These are phyloP conservation scores for Paracanthobrama guichenoti DNA, from an alignment of 2,113 vertebrate genomes.

Conservation along the genomic window DNA sequence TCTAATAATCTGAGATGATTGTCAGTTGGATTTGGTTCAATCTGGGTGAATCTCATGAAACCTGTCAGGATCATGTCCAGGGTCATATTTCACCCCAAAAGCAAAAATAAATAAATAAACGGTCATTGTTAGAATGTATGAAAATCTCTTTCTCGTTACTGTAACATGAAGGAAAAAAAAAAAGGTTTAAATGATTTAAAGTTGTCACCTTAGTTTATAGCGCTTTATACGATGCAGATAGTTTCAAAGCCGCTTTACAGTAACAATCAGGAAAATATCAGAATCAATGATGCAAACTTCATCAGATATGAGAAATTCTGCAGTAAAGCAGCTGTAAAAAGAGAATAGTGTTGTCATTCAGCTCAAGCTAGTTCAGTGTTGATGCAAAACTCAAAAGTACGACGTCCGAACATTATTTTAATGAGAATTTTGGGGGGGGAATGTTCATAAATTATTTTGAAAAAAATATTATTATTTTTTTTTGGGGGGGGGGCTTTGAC, in stretches of 20 bases:
- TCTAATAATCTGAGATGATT: conserved; percentile 24
- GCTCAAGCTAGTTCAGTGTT: too few species aligned
- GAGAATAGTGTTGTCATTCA: too few species aligned
- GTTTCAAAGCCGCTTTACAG: too few species aligned
- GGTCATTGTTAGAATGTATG: neutral
- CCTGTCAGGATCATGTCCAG: neutral
- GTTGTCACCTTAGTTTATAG: too few species aligned
- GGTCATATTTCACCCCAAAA: neutral
- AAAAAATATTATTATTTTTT: neutral
- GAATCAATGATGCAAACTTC: too few species aligned
- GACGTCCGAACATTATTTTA: neutral
- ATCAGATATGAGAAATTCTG: too few species aligned
- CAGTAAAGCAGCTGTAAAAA: too few species aligned
- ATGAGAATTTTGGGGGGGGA: neutral
- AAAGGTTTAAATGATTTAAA: neutral
- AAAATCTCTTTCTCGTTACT: neutral
- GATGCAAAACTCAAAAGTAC: neutral
- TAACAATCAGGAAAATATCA: too few species aligned
- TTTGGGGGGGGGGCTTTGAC: neutral
- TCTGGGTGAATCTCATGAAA: neutral
- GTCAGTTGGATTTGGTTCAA: neutral
- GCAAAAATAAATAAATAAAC: neutral
- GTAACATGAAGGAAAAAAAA: neutral
- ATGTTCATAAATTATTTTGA: neutral
- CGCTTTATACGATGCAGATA: too few species aligned